Evolutionary conservation across 2,113 vertebrate species (phyloP), one percentile per base, ranked within the genome.

Genomic region (Cariama cristata): DNA sequence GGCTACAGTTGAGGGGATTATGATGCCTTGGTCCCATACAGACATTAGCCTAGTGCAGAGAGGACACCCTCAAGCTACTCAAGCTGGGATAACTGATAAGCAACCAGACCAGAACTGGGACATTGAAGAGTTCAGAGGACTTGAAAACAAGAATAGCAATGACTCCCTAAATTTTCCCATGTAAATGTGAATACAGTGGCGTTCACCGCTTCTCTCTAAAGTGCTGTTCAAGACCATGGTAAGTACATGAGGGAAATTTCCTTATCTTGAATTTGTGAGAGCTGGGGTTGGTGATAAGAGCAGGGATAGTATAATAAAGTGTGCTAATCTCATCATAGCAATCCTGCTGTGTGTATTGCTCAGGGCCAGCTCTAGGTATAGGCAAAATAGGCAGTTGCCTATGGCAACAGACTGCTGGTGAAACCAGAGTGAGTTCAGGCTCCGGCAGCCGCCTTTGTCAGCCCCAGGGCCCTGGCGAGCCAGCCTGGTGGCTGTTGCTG

Each of bases 331-430:
- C 94, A 88, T 95, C 82, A 80, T 55, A 93, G 81, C 74, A 91
- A 95, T 95, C 79, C 95, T 88, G 55, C 92, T 88, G 92, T 21
- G 75, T 33, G 26, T 55, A 35, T 84, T 94, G 96, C 95, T 94
- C 82, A 67, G 1, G 10, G 90, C 71, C 79, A 90, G 90, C 85
- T 86, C 96, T 94, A 97, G 96, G 93, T 97, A 88, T 91, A 95
- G 96, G 93, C 93, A 97, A 97, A 96, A 96, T 93, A 96, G 92
- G 95, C 81, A 95, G 96, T 96, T 97, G 92, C 95, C 95, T 95
- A 90, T 96, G 88, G 90, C 94, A 96, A 97, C 96, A 94, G 67
- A 83, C 68, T 90, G 86, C 71, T 93, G 90, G 79, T 93, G 88
- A 90, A 92, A 86, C 96, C 85, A 88, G 62, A 75, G 81, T 32